Base-by-base conservation (phyloP, 2,113 vertebrate species). In the Lycaon pictus region DNA sequence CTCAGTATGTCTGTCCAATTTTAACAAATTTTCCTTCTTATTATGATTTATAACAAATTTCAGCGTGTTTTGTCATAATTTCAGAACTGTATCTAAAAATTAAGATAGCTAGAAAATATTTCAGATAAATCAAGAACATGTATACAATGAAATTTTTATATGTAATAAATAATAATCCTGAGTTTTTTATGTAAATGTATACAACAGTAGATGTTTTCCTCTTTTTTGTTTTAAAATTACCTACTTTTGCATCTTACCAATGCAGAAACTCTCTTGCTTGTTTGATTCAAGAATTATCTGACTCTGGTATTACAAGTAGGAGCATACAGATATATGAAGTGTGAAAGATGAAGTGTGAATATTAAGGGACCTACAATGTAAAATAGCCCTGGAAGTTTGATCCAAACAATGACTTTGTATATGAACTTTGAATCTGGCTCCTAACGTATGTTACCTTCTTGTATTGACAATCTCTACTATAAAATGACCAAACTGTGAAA, bases 61-160 rank as follows among this genome's bases (percentile, higher is more conserved):
- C 16, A 86, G 2, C 37, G 87, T 95, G 12, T 37, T 97, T 96
- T 29, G 12, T 72, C 56, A 62, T 92, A 83, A 19, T 82, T 94
- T 95, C 0, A 71, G 60, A 27, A 62, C 96, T 65, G 79, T 92
- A 23, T 62, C 81, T 95, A 32, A 79, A 92, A 56, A 87, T 15
- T 7, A 32, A 65, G 81, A 85, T 84, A 43, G 15, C 10, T 69
- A 67, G 25, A 92, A 95, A 69, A 67, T 53, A 48, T 51, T 80
- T 0, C 13, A 95, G 35, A 5, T 86, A 86, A 76, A 94, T 93
- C 48, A 62, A 74, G 23, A 56, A 72, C 32, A 23, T 32, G 27
- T 87, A 76, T 62, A 32, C 71, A 88, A 76, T 80, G 74, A 86
- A 60, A 55, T 51, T 69, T 53, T 93, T 92, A 96, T 91, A 7